Percentiles rank a stretch among this genome's conserved stretches.
Conservation (phyloP, 1,140 invertebrate species). For the Pararge aegeria region DNA sequence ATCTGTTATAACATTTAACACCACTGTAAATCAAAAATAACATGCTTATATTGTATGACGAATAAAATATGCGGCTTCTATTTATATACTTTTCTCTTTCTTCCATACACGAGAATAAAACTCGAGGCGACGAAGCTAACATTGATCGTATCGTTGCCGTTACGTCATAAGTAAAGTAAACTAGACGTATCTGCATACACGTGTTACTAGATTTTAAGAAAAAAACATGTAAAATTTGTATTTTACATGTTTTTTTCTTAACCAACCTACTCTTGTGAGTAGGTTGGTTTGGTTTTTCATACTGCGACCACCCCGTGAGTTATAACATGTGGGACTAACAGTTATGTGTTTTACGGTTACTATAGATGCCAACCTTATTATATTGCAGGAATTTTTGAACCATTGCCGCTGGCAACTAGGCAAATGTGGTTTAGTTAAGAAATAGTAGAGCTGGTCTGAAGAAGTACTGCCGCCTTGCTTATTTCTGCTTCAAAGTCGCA, state of each 20-base stretch:
- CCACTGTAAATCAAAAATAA: no score
- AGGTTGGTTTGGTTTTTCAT: not conserved
- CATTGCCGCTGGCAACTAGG: not conserved
- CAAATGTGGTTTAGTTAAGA: no score
- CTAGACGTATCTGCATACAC: constrained; percentile 56
- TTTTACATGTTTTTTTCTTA: no score
- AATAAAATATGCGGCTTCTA: no score
- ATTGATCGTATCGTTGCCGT: constrained; percentile 27
- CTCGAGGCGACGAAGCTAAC: not conserved
- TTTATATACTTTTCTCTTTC: no score
- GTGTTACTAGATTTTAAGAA: constrained; percentile 52
- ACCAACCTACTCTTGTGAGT: no score
- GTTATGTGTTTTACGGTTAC: not conserved
- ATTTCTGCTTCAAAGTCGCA: no score
- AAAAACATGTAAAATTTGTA: constrained; percentile 46
- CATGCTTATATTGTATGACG: no score
- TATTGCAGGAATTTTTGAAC: not conserved
- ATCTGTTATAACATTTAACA: no score
- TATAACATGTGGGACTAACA: not conserved
- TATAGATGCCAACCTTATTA: not conserved
- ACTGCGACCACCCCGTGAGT: not conserved
- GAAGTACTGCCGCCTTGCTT: no score
- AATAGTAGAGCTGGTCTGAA: no score
- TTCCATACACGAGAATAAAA: no score
- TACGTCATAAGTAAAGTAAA: constrained; percentile 32